Evolutionary conservation across 2,888 invertebrate species (phyloP), one percentile per base, ranked within the genome.

Genomic region (Physocephala rufipes): DNA sequence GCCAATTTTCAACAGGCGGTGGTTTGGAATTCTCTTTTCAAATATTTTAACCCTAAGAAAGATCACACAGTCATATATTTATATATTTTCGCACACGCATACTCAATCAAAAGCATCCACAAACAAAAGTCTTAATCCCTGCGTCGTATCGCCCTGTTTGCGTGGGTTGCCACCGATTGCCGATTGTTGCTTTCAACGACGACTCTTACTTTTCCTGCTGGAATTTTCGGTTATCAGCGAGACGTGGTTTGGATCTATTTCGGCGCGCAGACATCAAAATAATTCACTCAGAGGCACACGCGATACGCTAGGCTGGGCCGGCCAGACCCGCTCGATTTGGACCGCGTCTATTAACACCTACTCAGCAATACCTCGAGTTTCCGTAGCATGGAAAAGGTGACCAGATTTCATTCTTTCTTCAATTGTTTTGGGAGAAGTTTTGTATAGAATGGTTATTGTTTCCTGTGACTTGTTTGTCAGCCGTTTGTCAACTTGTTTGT

Each of bases 141-240:
- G 36, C 9, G 4, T 4, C 36, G 36, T 9, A 2, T n/a, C 24
- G 21, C 21, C 15, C n/a, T 15, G 62, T 36, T 26, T 28, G 68
- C 68, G 68, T 68, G 68, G 68, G 68, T 45, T 49, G 68, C 49
- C 61, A 19, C 30, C 51, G 51, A 66, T 30, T 28, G 26, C n/a
- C 61, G 30, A 55, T n/a, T n/a, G n/a, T n/a, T n/a, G n/a, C n/a
- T n/a, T n/a, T n/a, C 36, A 45, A 55, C 36, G 61, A 19, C 30
- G 68, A 68, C 68, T 68, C 68, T 68, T 61, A 68, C 68, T 68
- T 68, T 68, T 61, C 24, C 51, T 49, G 51, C 62, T 58, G 62
- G 62, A 61, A 62, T 68, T 67, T 45, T 55, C 55, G 43, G 26
- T 68, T 68, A 68, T 61, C 66, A n/a, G 24, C 13, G 24, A n/a